Evolutionary conservation across 2,888 invertebrate genomes (phyloP).

Genomic region (Drosophila mayaguana): DNA sequence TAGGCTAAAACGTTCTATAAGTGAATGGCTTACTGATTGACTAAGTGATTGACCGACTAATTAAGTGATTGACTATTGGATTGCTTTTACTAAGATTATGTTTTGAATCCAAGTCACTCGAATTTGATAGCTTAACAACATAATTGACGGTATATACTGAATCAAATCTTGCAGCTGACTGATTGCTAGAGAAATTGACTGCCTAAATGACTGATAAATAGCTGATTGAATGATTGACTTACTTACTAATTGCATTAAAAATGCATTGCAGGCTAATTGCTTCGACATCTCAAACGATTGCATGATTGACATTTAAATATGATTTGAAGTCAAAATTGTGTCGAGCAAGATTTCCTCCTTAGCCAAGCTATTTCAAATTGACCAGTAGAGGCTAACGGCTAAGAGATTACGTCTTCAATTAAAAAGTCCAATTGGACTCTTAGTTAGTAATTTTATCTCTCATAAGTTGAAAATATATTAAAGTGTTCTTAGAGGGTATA

Average conservation of each 20-base stretch:
- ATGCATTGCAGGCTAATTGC: too few species aligned
- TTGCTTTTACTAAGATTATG: too few species aligned
- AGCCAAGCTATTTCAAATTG: background rate
- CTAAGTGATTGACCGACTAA: background rate
- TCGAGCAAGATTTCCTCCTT: too few species aligned
- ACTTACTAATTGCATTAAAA: background rate
- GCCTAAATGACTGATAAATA: background rate
- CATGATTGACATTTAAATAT: background rate
- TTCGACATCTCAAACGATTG: too few species aligned
- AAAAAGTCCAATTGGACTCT: background rate
- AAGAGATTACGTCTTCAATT: background rate
- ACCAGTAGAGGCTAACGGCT: background rate
- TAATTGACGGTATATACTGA: too few species aligned
- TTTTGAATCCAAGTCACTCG: too few species aligned
- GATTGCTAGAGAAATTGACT: background rate
- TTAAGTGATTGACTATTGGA: background rate
- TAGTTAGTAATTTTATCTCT: background rate
- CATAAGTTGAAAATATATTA: constrained; percentile 5
- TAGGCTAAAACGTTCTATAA: background rate
- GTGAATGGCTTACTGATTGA: background rate
- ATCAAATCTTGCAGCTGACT: background rate
- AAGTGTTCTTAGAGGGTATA: constrained; percentile 25
- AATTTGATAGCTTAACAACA: too few species aligned
- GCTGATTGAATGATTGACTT: background rate
- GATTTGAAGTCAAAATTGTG: background rate